phyloP scores from a whole-genome alignment of 2,797 vertebrate species.

The Rhyacichthys aspro region DNA sequence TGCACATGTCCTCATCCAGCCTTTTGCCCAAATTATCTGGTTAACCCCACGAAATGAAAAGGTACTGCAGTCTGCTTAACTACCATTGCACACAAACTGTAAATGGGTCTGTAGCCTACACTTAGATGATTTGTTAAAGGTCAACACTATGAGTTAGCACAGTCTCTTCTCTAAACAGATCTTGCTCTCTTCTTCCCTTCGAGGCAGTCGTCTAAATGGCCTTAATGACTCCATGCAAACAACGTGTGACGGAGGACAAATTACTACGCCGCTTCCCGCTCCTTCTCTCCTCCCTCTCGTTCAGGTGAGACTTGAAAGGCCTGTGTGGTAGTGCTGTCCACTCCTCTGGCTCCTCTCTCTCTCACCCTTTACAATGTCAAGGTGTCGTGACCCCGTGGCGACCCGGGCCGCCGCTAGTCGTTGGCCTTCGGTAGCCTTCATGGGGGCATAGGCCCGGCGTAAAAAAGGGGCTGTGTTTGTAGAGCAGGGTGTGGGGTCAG shows the following conservation, averaged over 20 bases:
- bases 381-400: slow-evolving; percentile 74
- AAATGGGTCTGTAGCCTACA: background rate
- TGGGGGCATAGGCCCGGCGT: slow-evolving; percentile 52
- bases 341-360: slow-evolving; percentile 77
- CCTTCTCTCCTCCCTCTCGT: slow-evolving; percentile 46
- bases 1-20: too few relatives aligned
- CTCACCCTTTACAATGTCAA: slow-evolving; percentile 70
- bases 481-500: slow-evolving; percentile 38
- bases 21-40: too few relatives aligned
- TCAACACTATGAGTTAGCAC: slow-evolving; percentile 61
- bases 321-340: slow-evolving; percentile 38
- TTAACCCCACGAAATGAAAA: too few relatives aligned
- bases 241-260: slow-evolving; percentile 79
- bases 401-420: slow-evolving; percentile 48
- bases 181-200: slow-evolving; percentile 64
- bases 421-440: slow-evolving; percentile 45
- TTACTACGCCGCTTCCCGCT: slow-evolving; percentile 66
- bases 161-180: slow-evolving; percentile 31
- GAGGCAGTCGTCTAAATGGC: slow-evolving; percentile 68
- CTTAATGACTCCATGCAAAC: slow-evolving; percentile 79
- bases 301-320: slow-evolving; percentile 73
- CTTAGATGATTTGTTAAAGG: slow-evolving; percentile 70
- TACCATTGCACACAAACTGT: too few relatives aligned
- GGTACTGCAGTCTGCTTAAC: too few relatives aligned
- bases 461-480: slow-evolving; percentile 61